Percentiles rank a stretch among this genome's conserved stretches.
Conservation (phyloP, 1,140 invertebrate species). For the Yoshiicerus persimilis region DNA sequence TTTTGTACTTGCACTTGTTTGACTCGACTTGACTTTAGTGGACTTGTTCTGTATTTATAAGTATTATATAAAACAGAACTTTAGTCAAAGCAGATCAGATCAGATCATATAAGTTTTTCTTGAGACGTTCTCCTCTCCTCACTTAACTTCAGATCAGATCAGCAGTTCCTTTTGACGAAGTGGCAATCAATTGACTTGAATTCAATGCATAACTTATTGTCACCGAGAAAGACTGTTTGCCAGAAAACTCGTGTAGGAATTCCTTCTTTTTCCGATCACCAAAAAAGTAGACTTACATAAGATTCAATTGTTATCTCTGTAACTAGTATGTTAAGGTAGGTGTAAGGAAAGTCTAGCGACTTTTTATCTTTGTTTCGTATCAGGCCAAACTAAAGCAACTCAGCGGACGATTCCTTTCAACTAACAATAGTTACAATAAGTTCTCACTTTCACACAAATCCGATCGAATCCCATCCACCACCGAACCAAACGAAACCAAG, state of each 20-base stretch:
- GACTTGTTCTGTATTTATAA: neutral
- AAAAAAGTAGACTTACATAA: neutral
- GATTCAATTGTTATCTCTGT: neutral
- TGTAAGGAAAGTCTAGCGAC: neutral
- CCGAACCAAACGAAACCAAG: neutral
- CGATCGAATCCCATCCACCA: neutral
- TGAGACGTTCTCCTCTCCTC: neutral
- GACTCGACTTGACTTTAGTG: neutral
- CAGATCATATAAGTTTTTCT: conserved; percentile 7
- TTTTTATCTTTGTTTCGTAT: neutral
- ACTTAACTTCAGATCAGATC: neutral
- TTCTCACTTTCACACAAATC: conserved; percentile 22
- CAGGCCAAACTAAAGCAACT: neutral
- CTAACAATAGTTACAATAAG: neutral
- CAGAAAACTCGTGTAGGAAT: neutral
- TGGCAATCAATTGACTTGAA: neutral
- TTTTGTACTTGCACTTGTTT: conserved; percentile 17
- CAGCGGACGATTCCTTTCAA: neutral
- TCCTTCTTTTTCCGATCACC: neutral
- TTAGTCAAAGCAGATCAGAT: neutral
- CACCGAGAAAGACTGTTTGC: neutral
- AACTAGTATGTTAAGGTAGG: neutral
- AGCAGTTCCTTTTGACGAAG: neutral
- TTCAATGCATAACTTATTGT: conserved; percentile 11
- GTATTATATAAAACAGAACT: neutral